Conservation (phyloP, 2,888 invertebrate genomes). For the Mesoligia furuncula region DNA sequence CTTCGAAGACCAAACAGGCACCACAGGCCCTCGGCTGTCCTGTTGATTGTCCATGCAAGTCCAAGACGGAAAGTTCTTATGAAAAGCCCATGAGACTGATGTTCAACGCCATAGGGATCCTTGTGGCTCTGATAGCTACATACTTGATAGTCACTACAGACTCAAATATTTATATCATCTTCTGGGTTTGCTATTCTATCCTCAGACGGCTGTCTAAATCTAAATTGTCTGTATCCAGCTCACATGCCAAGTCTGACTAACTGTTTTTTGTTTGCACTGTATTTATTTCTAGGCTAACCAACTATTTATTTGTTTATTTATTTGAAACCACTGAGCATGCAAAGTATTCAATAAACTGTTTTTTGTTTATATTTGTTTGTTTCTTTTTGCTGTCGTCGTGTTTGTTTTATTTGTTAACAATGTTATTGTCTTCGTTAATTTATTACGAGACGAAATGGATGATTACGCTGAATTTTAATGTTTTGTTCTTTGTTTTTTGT, state of each 20-base stretch:
- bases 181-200: constrained; percentile 85
- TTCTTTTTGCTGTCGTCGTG: constrained; percentile 29
- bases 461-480: background rate
- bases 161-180: constrained; percentile 83
- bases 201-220: constrained; percentile 79
- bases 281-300: constrained; percentile 63
- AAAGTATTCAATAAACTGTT: constrained; percentile 63
- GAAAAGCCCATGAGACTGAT: constrained; percentile 65
- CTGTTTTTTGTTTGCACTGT: constrained; percentile 50
- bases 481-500: background rate
- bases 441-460: background rate
- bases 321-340: constrained; percentile 61
- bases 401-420: constrained; percentile 21
- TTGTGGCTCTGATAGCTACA: constrained; percentile 81
- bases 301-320: constrained; percentile 66
- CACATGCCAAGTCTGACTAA: constrained; percentile 75
- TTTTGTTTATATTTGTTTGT: constrained; percentile 55
- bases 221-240: constrained; percentile 47
- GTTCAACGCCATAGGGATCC: constrained; percentile 79
- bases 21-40: constrained; percentile 69
- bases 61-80: constrained; percentile 40
- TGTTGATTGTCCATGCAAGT: constrained; percentile 74
- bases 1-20: constrained; percentile 62
- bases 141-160: constrained; percentile 83
- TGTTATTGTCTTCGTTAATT: background rate